Conservation (phyloP, 2,888 invertebrate species). For the Lydus trimaculatus region DNA sequence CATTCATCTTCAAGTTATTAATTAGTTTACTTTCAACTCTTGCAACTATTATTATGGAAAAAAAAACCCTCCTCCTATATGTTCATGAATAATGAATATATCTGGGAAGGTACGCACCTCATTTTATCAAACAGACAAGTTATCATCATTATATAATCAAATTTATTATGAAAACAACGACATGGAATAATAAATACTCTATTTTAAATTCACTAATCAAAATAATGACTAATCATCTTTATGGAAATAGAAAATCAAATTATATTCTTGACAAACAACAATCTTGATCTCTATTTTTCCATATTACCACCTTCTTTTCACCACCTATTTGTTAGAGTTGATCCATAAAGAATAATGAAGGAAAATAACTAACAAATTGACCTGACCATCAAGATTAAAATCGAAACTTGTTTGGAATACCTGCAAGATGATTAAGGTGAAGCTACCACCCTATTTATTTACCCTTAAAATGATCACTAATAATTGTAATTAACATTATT, state of each 20-base stretch:
- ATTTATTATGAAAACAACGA: constrained; percentile 19
- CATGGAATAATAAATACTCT: constrained; percentile 19
- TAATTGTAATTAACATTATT: not conserved
- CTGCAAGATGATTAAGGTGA: no score
- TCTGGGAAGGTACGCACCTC: not conserved
- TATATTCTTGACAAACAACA: not conserved
- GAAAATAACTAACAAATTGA: no score
- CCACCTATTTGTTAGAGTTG: no score
- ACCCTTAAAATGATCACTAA: no score
- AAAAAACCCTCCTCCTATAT: constrained; percentile 8
- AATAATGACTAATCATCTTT: constrained; percentile 3
- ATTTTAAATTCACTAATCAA: constrained; percentile 15
- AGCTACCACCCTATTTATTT: not conserved
- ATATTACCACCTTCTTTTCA: no score
- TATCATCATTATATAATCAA: not conserved
- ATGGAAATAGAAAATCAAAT: not conserved
- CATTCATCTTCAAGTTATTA: not conserved
- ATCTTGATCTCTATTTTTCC: no score
- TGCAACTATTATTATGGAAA: not conserved
- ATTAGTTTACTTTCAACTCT: not conserved
- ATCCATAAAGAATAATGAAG: no score
- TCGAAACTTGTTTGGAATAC: no score
- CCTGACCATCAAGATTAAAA: no score
- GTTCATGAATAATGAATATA: constrained; percentile 23
- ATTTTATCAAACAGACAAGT: not conserved